Evolutionary conservation across 2,888 invertebrate genomes (phyloP), one percentile per base, ranked within the genome.

Genomic region (Lasioglossum figueresi): DNA sequence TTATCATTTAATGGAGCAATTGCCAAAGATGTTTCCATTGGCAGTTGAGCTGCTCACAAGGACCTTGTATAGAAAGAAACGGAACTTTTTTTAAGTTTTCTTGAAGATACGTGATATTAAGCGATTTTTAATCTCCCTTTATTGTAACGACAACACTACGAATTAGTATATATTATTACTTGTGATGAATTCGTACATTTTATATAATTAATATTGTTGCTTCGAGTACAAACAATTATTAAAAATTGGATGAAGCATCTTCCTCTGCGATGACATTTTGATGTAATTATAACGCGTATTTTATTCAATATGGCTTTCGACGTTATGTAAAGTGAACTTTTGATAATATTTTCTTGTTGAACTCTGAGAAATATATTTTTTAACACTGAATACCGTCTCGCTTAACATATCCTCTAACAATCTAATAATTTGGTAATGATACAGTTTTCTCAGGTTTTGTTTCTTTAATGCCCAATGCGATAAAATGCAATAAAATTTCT

Each of bases 321-420:
- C 43, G 43, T 78, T 43, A 68, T 82, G 68, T 79, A 72, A 77
- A 84, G 40, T n/a, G 45, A 75, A 40, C 45, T 76, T 90, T 90
- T 90, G 83, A 85, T 87, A 83, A 85, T 48, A 80, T 85, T 83
- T 88, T 79, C 84, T 88, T 43, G 84, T 84, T 86, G 45, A 83
- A 66, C 71, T 83, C 66, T 82, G 68, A 82, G 37, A 85, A 90
- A 89, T 91, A 90, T 82, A 87, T 88, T 88, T 85, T 89, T 76
- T 79, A 79, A 83, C 80, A 80, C 2, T 59, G 56, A 80, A 31
- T 8, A 78, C 16, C 34, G 14, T 5, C 27, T 70, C 14, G 23
- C n/a, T 70, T 59, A 48, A 27, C 76, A 43, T n/a, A 45, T 56
- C 72, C 63, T 23, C 8, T 3, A 48, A n/a, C n/a, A 37, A 16